Evolutionary conservation across 1,140 invertebrate genomes (phyloP), one percentile per base, ranked within the genome.

Genomic region (Drosophila rhopaloa): DNA sequence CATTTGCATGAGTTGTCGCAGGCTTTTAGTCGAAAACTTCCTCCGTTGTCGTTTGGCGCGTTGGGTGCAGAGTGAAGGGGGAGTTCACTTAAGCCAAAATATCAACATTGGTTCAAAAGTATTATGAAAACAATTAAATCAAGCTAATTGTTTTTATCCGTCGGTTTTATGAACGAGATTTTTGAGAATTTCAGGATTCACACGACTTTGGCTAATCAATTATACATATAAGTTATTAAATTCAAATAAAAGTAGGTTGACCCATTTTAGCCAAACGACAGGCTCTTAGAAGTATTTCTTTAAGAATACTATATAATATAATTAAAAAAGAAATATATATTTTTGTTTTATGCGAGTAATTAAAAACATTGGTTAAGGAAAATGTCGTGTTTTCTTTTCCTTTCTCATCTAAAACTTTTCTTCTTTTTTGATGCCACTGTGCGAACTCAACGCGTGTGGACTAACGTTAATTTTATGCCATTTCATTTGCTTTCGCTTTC

Each of bases 1-100:
- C 77, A 89, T 89, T 89, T 90, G 81, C 84, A 90, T 90, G 85
- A 90, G 73, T 81, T 89, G 84, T 84, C 78, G 80, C 84, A 84
- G 65, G 84, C 85, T 90, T 88, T 89, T 81, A 90, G 83, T 66
- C 76, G 68, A 86, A 86, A 76, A 76, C 61, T 66, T 82, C 68
- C 76, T 63, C 57, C 81, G 48, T 68, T 62, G 43, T 48, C 63
- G 43, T 27, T 53, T 71, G 79, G 35, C 44, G 54, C 55, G 60
- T 19, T 43, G 27, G 46, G 37, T 10, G 65, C 24, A 14, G 3
- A 9, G 35, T 40, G 14, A 24, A 43, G 61, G 61, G 46, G 59
- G 72, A 27, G 63, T 29, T 71, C 44, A 46, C 10, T 56, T 75
- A 43, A 63, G 58, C 56, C 55, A 83, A 83, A 76, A 74, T 66